Conservation (phyloP, 2,797 vertebrate genomes). For the Bradypodion pumilum region DNA sequence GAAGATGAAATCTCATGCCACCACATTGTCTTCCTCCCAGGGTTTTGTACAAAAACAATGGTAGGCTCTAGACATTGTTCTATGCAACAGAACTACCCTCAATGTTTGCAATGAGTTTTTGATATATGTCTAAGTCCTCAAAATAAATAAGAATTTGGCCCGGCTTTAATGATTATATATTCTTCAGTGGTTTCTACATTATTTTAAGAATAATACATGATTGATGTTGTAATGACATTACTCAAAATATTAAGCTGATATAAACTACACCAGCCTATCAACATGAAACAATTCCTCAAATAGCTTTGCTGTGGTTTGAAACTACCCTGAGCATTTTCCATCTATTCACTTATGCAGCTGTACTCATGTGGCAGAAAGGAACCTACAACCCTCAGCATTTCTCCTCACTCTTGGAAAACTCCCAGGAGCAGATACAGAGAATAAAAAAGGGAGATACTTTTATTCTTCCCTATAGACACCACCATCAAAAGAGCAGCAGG, state of each 20-base stretch:
- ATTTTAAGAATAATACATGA: too few species aligned
- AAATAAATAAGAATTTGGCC: not conserved
- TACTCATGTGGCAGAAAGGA: too few species aligned
- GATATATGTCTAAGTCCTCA: not conserved
- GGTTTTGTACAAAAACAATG: not conserved
- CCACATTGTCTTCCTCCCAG: not conserved
- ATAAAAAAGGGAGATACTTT: too few species aligned
- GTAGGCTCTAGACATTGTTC: not conserved
- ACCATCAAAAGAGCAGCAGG: not conserved
- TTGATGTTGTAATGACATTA: not conserved
- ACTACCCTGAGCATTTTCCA: not conserved
- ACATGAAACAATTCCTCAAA: not conserved
- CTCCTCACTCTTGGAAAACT: too few species aligned
- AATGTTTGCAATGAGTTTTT: not conserved
- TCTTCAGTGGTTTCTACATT: too few species aligned
- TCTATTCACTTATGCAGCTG: not conserved
- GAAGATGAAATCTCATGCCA: too few species aligned
- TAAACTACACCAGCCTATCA: not conserved
- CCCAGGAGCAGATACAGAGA: too few species aligned
- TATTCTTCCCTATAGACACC: too few species aligned
- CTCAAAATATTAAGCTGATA: not conserved
- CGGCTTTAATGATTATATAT: not conserved
- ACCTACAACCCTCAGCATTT: too few species aligned
- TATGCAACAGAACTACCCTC: not conserved
- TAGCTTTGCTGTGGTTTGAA: not conserved